A percentile compares a stretch with the other conserved stretches of the same genome.
These are phyloP conservation scores for Lepus oiostolus DNA, from an alignment of 2,797 vertebrate species.

Conservation along the genomic window DNA sequence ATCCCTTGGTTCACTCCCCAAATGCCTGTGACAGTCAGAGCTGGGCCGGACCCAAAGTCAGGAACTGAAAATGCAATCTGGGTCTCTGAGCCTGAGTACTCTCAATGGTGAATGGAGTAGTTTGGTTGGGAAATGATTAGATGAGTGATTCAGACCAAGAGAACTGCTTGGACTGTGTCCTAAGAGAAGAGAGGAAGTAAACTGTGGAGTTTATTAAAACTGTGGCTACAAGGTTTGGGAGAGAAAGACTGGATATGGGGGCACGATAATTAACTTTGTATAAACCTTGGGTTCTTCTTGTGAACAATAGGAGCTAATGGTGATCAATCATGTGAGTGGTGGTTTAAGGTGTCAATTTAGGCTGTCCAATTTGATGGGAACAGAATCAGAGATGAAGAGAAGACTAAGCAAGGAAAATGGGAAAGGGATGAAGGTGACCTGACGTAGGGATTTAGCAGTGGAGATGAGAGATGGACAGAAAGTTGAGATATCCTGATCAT, in stretches of 20 bases:
- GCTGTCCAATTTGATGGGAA: background rate
- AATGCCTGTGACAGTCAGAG: too few species aligned
- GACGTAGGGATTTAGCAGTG: too few species aligned
- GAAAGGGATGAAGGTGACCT: background rate
- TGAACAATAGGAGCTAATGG: background rate
- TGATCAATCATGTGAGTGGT: background rate
- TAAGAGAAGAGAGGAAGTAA: background rate
- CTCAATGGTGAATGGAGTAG: background rate
- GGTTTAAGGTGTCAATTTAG: background rate
- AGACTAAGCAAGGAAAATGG: background rate
- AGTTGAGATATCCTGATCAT: background rate
- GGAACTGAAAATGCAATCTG: too few species aligned
- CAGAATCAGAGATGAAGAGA: background rate
- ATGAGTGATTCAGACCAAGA: background rate
- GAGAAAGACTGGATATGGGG: background rate
- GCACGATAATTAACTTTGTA: background rate
- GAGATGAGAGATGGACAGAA: background rate
- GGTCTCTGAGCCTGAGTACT: background rate
- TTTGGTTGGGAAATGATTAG: background rate
- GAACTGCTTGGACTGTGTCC: background rate
- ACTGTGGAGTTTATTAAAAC: background rate
- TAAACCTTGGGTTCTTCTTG: background rate
- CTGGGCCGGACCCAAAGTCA: too few species aligned
- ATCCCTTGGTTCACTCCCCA: too few species aligned
- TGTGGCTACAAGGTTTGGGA: fast-evolving